Conservation (phyloP, 1,140 invertebrate species). For the Listronotus bonariensis region DNA sequence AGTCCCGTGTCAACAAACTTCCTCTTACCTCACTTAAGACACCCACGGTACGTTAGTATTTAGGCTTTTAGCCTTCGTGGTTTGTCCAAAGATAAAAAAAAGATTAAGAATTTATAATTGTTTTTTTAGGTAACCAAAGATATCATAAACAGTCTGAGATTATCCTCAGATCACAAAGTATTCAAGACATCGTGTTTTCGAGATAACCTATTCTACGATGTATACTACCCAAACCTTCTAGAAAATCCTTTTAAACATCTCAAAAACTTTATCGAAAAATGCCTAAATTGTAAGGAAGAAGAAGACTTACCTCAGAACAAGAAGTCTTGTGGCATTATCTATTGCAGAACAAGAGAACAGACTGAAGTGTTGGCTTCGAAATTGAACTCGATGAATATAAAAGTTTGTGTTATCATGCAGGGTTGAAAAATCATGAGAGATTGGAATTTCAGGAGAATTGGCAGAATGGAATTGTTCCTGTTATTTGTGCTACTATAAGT, state of each 20-base stretch:
- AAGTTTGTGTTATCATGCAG: conserved; percentile 76
- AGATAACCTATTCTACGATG: conserved; percentile 82
- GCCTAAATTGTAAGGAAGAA: conserved; percentile 61
- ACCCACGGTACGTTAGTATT: too few relatives aligned
- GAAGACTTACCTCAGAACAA: conserved; percentile 63
- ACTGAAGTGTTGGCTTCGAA: conserved; percentile 74
- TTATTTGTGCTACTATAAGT: conserved; percentile 91
- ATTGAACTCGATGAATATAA: conserved; percentile 68
- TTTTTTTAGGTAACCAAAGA: conserved; percentile 62
- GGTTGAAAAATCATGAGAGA: conserved; percentile 67
- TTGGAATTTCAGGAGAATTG: conserved; percentile 76
- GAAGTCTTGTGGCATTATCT: conserved; percentile 83
- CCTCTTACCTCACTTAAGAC: too few relatives aligned
- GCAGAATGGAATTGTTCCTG: conserved; percentile 76
- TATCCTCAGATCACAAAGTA: conserved; percentile 62
- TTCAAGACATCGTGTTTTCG: conserved; percentile 79
- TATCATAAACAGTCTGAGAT: conserved; percentile 66
- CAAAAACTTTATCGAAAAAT: conserved; percentile 68
- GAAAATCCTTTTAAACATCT: conserved; percentile 79
- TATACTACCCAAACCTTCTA: conserved; percentile 81
- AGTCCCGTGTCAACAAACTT: too few relatives aligned
- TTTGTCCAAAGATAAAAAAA: too few relatives aligned
- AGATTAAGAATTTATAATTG: too few relatives aligned
- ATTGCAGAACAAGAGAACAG: conserved; percentile 84
- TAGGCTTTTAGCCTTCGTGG: too few relatives aligned